These are phyloP conservation scores for Luffia ferchaultella DNA, from an alignment of 2,888 invertebrate genomes.

Conservation along the genomic window DNA sequence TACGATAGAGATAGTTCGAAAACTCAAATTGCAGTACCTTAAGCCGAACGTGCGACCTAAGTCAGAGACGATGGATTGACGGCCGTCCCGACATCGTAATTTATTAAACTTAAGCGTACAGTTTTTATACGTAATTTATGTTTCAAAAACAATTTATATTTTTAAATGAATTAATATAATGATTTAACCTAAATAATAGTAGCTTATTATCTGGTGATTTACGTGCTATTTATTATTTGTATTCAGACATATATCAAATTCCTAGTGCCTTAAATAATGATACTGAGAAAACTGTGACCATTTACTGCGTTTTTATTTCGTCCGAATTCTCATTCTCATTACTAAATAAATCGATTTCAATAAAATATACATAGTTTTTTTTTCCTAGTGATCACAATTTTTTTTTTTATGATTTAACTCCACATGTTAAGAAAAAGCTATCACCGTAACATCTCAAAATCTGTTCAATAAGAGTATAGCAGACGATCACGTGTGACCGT, in stretches of 20 bases:
- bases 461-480: slow-evolving; percentile 24
- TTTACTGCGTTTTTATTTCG: slow-evolving; percentile 37
- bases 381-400: background rate
- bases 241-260: slow-evolving; percentile 35
- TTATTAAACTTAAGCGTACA: slow-evolving; percentile 55
- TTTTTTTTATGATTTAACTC: background rate
- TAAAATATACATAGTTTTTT: background rate
- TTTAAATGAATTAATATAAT: slow-evolving; percentile 32
- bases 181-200: slow-evolving; percentile 33
- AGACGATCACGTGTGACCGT: slow-evolving; percentile 54
- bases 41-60: slow-evolving; percentile 65
- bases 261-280: slow-evolving; percentile 41
- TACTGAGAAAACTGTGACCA: slow-evolving; percentile 19
- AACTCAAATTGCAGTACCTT: slow-evolving; percentile 58
- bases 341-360: slow-evolving; percentile 22
- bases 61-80: slow-evolving; percentile 63
- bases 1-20: slow-evolving; percentile 56
- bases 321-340: slow-evolving; percentile 51
- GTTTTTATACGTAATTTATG: slow-evolving; percentile 57
- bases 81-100: slow-evolving; percentile 66
- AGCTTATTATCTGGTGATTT: slow-evolving; percentile 31
- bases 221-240: slow-evolving; percentile 38
- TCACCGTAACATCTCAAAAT: slow-evolving; percentile 20
- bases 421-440: background rate
- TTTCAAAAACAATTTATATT: slow-evolving; percentile 44